A percentile compares a stretch with the other conserved stretches of the same genome.
Conservation (phyloP, 2,888 invertebrate genomes). For the Liposcelis brunnea region DNA sequence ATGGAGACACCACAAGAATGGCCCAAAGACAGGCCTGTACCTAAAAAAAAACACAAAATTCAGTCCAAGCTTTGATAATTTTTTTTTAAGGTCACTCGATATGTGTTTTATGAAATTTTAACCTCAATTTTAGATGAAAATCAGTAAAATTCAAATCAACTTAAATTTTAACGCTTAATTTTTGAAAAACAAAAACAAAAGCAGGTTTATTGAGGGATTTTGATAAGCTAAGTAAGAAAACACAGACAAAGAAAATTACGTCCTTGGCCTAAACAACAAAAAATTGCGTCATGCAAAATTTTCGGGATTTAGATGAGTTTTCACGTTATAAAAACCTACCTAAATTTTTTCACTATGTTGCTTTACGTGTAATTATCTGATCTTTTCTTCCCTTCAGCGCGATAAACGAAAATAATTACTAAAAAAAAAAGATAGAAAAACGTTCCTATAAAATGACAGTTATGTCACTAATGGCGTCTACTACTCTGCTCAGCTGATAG, state of each 20-base stretch:
- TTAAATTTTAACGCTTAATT: too few relatives aligned
- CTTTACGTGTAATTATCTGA: too few relatives aligned
- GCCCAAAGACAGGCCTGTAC: conserved; percentile 14
- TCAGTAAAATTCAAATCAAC: too few relatives aligned
- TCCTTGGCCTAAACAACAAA: conserved; percentile 4
- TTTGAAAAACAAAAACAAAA: too few relatives aligned
- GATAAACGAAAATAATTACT: not conserved
- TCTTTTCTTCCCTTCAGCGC: too few relatives aligned
- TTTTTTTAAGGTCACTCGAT: too few relatives aligned
- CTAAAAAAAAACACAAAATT: not conserved
- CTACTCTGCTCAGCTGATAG: too few relatives aligned
- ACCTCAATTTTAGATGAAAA: too few relatives aligned
- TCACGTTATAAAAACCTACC: not conserved
- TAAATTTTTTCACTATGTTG: not conserved
- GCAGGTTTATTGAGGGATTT: too few relatives aligned
- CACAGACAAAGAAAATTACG: not conserved
- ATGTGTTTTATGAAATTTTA: too few relatives aligned
- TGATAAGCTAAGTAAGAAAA: too few relatives aligned
- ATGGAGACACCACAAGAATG: conserved; percentile 16
- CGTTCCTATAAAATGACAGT: not conserved
- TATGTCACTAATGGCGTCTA: not conserved
- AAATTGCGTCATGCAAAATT: conserved; percentile 3
- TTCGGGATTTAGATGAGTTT: not conserved
- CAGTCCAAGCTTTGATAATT: too few relatives aligned
- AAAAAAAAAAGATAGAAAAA: not conserved